phyloP scores from a whole-genome alignment of 1,140 invertebrate genomes.

The Monomorium pharaonis region DNA sequence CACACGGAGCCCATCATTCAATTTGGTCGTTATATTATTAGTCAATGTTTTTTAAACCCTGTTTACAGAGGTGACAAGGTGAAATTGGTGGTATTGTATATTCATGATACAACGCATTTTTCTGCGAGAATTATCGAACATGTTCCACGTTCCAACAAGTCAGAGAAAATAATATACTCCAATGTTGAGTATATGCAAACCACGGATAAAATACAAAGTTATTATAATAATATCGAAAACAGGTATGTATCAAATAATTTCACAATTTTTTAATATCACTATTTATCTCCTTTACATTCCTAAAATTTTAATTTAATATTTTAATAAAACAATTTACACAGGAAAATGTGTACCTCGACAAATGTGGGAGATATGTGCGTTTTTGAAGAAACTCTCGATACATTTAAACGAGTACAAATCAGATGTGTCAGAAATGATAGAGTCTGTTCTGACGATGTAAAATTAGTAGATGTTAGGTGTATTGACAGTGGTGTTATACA shows the following conservation, averaged over 20 bases:
- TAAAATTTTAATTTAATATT: neutral
- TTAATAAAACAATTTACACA: constrained; percentile 43
- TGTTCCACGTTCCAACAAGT: constrained; percentile 41
- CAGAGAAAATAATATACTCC: constrained; percentile 59
- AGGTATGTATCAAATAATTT: constrained; percentile 57
- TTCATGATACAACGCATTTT: constrained; percentile 80
- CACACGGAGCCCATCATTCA: neutral
- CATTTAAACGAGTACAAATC: constrained; percentile 78
- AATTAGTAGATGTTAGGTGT: constrained; percentile 71
- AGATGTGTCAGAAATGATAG: constrained; percentile 68
- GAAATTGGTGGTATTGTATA: constrained; percentile 72
- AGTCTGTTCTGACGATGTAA: constrained; percentile 45
- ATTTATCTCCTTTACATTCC: constrained; percentile 1
- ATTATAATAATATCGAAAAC: constrained; percentile 72
- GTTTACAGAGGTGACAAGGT: constrained; percentile 77
- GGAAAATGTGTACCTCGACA: constrained; percentile 62
- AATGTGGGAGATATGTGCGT: constrained; percentile 74
- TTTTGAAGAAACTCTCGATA: constrained; percentile 72
- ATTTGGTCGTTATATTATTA: constrained; percentile 5
- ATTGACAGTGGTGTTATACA: constrained; percentile 78
- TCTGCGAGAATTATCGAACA: constrained; percentile 78
- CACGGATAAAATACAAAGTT: constrained; percentile 68
- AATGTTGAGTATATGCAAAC: constrained; percentile 67
- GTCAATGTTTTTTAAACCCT: constrained; percentile 28
- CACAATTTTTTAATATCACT: neutral